These are phyloP conservation scores for Apodemia zela DNA, from an alignment of 2,888 invertebrate genomes.

Conservation along the genomic window DNA sequence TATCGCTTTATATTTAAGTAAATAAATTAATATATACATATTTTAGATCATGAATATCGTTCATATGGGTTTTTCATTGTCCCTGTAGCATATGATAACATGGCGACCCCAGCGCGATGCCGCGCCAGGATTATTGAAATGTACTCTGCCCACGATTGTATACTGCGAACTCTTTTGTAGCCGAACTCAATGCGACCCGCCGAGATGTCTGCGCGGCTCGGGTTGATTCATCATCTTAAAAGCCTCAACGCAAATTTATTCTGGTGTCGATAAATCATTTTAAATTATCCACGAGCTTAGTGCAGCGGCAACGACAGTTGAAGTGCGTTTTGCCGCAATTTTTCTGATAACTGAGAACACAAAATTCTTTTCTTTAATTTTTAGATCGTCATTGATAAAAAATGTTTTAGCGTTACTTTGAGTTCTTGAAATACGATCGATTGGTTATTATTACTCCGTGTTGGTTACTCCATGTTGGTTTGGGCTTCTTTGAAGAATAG, in stretches of 20 bases:
- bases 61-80: too few species aligned
- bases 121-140: conserved; percentile 24
- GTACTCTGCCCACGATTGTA: conserved; percentile 26
- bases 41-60: too few species aligned
- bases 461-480: too few species aligned
- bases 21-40: too few species aligned
- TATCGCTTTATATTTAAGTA: too few species aligned
- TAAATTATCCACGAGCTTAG: conserved; percentile 26
- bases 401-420: too few species aligned
- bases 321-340: background rate
- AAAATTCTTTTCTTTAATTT: too few species aligned
- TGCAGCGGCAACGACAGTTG: conserved; percentile 12
- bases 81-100: background rate
- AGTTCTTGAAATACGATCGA: too few species aligned
- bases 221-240: conserved; percentile 17
- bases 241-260: conserved; percentile 26
- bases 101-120: background rate
- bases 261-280: conserved; percentile 31
- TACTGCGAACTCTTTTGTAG: conserved; percentile 28
- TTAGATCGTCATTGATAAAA: too few species aligned
- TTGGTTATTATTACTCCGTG: too few species aligned
- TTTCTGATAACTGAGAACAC: too few species aligned
- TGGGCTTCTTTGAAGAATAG: too few species aligned
- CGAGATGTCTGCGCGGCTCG: background rate
- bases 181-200: background rate